Conservation (phyloP, 2,888 invertebrate species). For the Acleris holmiana region DNA sequence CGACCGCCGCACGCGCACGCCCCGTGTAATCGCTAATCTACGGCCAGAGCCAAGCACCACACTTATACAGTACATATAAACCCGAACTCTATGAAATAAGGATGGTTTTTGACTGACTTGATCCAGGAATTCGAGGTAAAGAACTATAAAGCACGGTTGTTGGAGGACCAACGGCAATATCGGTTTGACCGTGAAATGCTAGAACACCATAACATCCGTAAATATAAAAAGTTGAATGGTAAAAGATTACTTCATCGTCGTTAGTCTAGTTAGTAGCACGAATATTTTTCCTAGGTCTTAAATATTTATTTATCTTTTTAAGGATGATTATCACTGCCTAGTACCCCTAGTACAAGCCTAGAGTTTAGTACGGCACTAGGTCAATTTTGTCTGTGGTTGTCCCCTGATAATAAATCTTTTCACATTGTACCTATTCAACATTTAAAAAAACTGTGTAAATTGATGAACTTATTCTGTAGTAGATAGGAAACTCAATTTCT, state of each 20-base stretch:
- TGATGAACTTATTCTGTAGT: no score
- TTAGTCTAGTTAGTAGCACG: no score
- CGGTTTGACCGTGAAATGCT: conserved; percentile 30
- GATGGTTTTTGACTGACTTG: not conserved
- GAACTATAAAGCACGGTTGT: conserved; percentile 19
- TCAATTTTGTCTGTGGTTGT: no score
- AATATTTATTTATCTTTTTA: no score
- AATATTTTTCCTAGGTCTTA: no score
- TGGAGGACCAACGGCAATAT: conserved; percentile 24
- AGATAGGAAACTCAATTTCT: no score
- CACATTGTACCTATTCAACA: no score
- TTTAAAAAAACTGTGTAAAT: no score
- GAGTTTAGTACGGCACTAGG: no score
- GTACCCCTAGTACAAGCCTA: no score
- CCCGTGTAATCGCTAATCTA: conserved; percentile 54
- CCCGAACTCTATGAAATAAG: conserved; percentile 16
- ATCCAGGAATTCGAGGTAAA: conserved; percentile 20
- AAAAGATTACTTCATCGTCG: not conserved
- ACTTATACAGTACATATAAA: not conserved
- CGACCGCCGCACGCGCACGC: conserved; percentile 45
- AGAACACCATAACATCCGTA: conserved; percentile 16
- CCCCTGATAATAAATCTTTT: no score
- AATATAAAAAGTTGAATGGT: conserved; percentile 21
- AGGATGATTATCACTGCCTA: no score
- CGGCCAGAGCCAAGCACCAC: conserved; percentile 35